phyloP scores from a whole-genome alignment of 2,797 vertebrate species.

The Oreonectes daqikongensis region DNA sequence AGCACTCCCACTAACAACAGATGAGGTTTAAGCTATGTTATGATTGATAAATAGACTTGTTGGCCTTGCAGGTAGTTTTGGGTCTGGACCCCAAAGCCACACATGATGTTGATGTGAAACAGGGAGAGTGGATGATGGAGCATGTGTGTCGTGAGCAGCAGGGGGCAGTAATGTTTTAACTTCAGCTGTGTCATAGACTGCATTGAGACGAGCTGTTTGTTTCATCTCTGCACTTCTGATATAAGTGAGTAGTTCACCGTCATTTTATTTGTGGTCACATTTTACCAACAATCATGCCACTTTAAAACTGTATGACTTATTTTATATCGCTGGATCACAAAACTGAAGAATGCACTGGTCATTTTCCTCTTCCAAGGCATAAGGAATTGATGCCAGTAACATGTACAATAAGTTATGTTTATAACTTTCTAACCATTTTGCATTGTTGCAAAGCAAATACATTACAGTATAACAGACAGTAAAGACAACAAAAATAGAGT shows the following conservation, averaged over 20 bases:
- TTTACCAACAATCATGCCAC: too few relatives aligned
- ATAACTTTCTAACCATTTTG: too few relatives aligned
- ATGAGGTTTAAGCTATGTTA: conserved; percentile 78
- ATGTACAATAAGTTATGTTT: too few relatives aligned
- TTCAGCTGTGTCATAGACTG: background rate
- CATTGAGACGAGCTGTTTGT: background rate
- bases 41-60: conserved; percentile 75
- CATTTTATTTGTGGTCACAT: too few relatives aligned
- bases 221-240: background rate
- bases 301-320: too few relatives aligned
- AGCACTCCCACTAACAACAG: conserved; percentile 76
- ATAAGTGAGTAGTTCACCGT: background rate
- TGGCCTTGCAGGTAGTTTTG: conserved; percentile 68
- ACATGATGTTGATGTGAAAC: conserved; percentile 79
- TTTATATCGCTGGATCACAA: too few relatives aligned
- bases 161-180: conserved; percentile 52
- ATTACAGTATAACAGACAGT: too few relatives aligned
- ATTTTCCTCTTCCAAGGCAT: too few relatives aligned
- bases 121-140: background rate
- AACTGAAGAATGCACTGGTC: too few relatives aligned
- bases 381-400: too few relatives aligned
- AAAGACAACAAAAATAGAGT: too few relatives aligned
- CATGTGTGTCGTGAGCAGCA: conserved; percentile 33
- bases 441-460: background rate
- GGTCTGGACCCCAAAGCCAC: conserved; percentile 76